Evolutionary conservation across 2,797 vertebrate species (phyloP), one percentile per base, ranked within the genome.

Genomic region (Poeciliopsis infans): DNA sequence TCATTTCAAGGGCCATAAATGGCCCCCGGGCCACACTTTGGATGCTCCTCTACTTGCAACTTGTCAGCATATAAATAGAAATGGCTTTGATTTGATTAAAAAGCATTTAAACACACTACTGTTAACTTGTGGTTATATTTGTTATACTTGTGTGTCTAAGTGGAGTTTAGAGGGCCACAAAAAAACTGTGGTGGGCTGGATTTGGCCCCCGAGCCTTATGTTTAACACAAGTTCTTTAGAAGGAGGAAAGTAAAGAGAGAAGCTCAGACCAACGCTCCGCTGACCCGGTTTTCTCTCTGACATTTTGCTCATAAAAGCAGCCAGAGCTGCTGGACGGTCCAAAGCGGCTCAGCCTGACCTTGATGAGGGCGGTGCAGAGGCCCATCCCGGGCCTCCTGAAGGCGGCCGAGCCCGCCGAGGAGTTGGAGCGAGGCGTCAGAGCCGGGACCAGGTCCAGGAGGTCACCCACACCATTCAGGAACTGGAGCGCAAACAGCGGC

Each of bases 341-440:
- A 88, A 88, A 86, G 79, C 46, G 79, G 79, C 74, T 88, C 74
- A 39, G 78, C 75, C 95, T 95, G 74, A 98, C 97, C 97, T 98
- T 98, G 90, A 98, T 97, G n/a, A 98, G 96, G 73, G 96, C 97
- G 41, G 97, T 98, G 90, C 97, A 98, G 90, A 97, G 97, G 85
- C 97, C 97, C 96, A 97, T 97, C 83, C 96, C 96, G 92, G 96
- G 96, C 84, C 94, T 95, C 66, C 95, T 95, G 83, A 92, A 92
- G 70, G 87, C 28, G 0, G 83, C 64, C 2, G 83, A 3, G 75
- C 88, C 87, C 5, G 83, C 28, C 70, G 94, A 92, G 82, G 87
- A 91, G 87, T 92, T 93, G 87, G 86, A 89, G 51, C 82, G 89
- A 53, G 88, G 89, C 39, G 93, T 96, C 72, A 98, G 89, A 7